A percentile compares a stretch with the other conserved stretches of the same genome.
Evolutionary conservation across 2,797 vertebrate species (phyloP).

Genomic region (Scyliorhinus canicula): DNA sequence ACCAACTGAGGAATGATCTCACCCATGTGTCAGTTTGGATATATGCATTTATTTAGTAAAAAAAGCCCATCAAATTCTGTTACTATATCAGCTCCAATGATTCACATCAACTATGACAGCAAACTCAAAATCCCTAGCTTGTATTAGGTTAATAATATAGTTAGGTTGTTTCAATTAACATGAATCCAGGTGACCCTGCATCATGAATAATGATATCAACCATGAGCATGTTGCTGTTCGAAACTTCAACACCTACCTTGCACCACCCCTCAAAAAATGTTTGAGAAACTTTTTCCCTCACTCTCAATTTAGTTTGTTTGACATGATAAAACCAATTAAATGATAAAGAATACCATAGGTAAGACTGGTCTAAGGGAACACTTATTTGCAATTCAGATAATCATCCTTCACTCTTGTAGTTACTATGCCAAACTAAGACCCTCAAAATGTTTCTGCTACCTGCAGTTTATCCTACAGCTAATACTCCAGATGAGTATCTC

Average conservation of each 20-base stretch:
- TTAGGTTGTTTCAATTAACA: not conserved
- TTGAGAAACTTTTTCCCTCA: not conserved
- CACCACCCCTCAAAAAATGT: not conserved
- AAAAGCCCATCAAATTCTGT: not conserved
- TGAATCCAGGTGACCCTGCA: not conserved
- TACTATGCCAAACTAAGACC: not conserved
- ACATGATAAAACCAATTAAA: not conserved
- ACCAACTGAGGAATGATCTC: not conserved
- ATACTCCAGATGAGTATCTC: not conserved
- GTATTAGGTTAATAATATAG: not conserved
- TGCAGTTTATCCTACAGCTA: not conserved
- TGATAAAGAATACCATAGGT: not conserved
- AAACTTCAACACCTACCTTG: not conserved
- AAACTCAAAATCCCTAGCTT: not conserved
- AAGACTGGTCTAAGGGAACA: not conserved
- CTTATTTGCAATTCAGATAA: not conserved
- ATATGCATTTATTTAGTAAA: not conserved
- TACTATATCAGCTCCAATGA: not conserved
- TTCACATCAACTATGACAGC: not conserved
- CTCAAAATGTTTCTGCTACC: not conserved
- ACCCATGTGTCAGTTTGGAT: not conserved
- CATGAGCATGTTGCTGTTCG: not conserved
- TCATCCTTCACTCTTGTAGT: not conserved
- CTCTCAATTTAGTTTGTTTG: not conserved
- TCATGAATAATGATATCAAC: not conserved